Evolutionary conservation across 2,888 invertebrate species (phyloP), one percentile per base, ranked within the genome.

Genomic region (Amaurobius ferox): DNA sequence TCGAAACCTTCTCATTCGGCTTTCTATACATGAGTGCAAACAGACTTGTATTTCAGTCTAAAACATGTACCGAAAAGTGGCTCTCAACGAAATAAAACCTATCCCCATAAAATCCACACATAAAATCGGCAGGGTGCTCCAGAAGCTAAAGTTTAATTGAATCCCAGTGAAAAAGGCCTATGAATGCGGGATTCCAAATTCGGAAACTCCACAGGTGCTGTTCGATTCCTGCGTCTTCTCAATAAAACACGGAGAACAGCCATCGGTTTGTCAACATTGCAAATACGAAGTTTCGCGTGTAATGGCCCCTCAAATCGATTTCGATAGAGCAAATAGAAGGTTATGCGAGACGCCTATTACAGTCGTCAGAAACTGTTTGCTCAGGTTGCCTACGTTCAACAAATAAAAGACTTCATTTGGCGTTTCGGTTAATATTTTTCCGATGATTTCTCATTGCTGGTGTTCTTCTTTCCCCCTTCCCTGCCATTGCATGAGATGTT

Each of bases 341-440:
- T 68, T 62, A 68, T 74, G 74, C 35, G 68, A 55, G 74, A 28
- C 61, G 55, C 26, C 73, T 39, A 13, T 71, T 80, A 64, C 19
- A 70, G 79, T 61, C 55, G 73, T 73, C 79, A 55, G 29, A 44
- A 44, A 62, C 9, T 81, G 70, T 83, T 70, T 83, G 70, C 35
- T 26, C 81, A 81, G 74, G 81, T 70, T 76, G 62, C 64, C n/a
- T 28, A 83, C 70, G 71, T 83, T 74, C 76, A 83, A 83, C 70
- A 83, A 83, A 83, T 74, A 83, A 70, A 68, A 76, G 62, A 76
- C 83, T 83, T 64, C 76, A 66, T 71, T 73, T 72, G 29, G 71
- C 76, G 19, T 71, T 77, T 74, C 68, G 70, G 61, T 76, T 81
- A 81, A 81, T 81, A 32, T 83, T 83, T 44, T 44, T 44, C 44